phyloP scores from a whole-genome alignment of 2,113 vertebrate genomes.

The Phalacrocorax brasilianus region DNA sequence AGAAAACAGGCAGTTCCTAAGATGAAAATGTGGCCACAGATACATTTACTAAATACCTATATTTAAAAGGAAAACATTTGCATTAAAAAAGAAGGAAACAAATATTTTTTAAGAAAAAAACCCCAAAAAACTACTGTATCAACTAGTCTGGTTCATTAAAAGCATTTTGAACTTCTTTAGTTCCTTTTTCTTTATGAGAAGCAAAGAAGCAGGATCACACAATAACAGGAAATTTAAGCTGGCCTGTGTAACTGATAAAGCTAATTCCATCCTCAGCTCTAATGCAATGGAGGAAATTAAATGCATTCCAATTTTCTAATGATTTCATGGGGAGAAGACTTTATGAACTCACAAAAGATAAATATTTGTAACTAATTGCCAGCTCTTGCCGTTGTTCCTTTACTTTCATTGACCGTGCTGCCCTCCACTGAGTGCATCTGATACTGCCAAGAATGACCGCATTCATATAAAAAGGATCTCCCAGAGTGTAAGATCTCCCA shows the following conservation, averaged over 20 bases:
- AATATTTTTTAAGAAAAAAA: not conserved
- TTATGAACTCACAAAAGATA: not conserved
- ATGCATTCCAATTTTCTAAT: not conserved
- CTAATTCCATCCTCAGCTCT: not conserved
- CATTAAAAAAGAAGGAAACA: not conserved
- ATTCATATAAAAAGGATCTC: not conserved
- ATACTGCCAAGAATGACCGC: not conserved
- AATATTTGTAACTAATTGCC: not conserved
- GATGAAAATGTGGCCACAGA: not conserved
- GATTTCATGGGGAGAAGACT: not conserved
- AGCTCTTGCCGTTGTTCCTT: not conserved
- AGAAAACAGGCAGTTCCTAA: not conserved
- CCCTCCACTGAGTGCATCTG: not conserved
- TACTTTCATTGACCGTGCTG: not conserved
- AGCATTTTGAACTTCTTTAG: not conserved
- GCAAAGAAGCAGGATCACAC: not conserved
- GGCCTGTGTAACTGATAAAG: not conserved
- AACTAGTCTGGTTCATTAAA: not conserved
- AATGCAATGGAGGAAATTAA: not conserved
- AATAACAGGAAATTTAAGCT: conserved; percentile 6
- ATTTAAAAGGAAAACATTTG: not conserved
- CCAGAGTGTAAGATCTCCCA: not conserved
- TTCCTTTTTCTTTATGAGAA: not conserved
- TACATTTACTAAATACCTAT: not conserved
- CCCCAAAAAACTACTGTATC: not conserved